Evolutionary conservation across 2,797 vertebrate genomes (phyloP).

Genomic region (Harpia harpyja): DNA sequence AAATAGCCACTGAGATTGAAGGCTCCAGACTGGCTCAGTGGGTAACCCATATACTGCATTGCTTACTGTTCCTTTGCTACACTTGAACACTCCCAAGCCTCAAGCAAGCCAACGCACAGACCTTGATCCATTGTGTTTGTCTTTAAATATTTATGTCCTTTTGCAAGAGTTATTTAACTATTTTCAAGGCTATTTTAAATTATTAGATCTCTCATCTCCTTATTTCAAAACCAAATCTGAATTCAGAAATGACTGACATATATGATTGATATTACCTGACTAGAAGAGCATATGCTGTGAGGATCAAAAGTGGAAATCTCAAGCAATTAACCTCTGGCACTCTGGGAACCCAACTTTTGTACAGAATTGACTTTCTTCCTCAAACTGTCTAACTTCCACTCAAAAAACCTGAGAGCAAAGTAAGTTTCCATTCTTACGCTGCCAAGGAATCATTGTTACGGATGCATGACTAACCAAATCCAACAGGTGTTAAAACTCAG

Average conservation of each 20-base stretch:
- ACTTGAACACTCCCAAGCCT: background rate
- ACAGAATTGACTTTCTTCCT: background rate
- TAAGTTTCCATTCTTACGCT: background rate
- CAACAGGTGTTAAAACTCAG: too few relatives aligned
- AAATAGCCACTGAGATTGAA: fast-evolving
- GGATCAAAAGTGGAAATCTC: background rate
- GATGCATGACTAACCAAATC: too few relatives aligned
- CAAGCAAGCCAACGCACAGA: background rate
- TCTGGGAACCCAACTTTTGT: background rate
- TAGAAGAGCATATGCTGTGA: background rate
- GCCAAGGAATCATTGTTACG: too few relatives aligned
- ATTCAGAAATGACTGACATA: background rate
- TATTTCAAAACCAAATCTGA: background rate
- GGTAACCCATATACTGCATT: background rate
- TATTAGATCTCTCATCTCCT: background rate
- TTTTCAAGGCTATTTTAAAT: background rate
- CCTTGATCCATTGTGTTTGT: background rate
- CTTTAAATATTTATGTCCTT: background rate
- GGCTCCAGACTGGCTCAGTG: background rate
- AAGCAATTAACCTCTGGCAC: background rate
- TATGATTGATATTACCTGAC: background rate
- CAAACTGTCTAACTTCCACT: background rate
- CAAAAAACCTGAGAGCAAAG: background rate
- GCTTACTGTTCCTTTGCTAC: background rate
- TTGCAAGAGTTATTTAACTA: background rate